phyloP scores from a whole-genome alignment of 2,888 invertebrate genomes.

The Allophyes oxyacanthae region DNA sequence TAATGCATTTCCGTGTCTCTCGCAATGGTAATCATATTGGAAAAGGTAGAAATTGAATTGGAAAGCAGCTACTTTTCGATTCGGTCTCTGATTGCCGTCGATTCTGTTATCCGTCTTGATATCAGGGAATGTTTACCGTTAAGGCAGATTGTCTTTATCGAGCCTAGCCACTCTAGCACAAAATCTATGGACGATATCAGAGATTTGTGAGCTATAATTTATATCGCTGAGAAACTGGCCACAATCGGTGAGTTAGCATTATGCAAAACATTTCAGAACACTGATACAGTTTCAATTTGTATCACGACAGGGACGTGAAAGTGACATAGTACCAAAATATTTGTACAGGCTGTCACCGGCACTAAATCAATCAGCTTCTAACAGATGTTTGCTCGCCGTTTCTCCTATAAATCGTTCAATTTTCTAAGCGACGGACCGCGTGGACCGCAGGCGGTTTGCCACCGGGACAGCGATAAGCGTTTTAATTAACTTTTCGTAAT shows the following conservation, averaged over 20 bases:
- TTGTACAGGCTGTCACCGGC: conserved; percentile 53
- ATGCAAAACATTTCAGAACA: conserved; percentile 35
- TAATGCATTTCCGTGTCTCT: conserved; percentile 70
- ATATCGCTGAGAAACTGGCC: conserved; percentile 37
- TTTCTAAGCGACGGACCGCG: conserved; percentile 71
- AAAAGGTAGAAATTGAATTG: conserved; percentile 52
- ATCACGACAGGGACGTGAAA: conserved; percentile 49
- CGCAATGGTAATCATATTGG: conserved; percentile 55
- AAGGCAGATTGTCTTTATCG: conserved; percentile 48
- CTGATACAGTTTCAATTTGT: conserved; percentile 42
- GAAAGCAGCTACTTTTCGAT: conserved; percentile 50
- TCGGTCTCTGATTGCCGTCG: conserved; percentile 41
- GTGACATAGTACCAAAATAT: conserved; percentile 56
- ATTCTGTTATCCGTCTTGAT: conserved; percentile 48
- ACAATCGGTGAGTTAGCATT: conserved; percentile 45
- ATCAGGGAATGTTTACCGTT: conserved; percentile 49
- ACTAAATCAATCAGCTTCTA: conserved; percentile 69
- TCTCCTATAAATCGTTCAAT: conserved; percentile 82
- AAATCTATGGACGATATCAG: conserved; percentile 38
- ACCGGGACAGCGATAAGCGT: conserved; percentile 76
- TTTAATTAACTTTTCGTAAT: conserved; percentile 88
- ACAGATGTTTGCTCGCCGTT: conserved; percentile 66
- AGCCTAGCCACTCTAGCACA: conserved; percentile 28
- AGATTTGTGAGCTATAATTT: conserved; percentile 41
- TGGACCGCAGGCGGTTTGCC: conserved; percentile 65